phyloP scores from a whole-genome alignment of 2,113 vertebrate species.

The Aegypius monachus region DNA sequence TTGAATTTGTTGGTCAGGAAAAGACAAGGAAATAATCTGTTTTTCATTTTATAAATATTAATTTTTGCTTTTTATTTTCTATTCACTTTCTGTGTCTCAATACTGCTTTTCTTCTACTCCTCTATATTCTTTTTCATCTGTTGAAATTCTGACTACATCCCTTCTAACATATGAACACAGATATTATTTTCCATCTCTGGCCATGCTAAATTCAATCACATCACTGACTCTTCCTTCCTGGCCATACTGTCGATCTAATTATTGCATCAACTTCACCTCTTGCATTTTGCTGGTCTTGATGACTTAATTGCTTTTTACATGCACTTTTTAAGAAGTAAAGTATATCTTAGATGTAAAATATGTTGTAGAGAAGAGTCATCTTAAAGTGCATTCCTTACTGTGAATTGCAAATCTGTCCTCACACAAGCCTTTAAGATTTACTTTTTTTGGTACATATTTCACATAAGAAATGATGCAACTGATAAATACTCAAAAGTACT shows the following conservation, averaged over 20 bases:
- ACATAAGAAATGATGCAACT: neutral
- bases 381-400: neutral
- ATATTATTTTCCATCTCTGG: neutral
- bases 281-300: neutral
- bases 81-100: neutral
- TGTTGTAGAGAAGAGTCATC: neutral
- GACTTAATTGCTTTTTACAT: neutral
- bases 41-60: neutral
- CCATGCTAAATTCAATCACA: neutral
- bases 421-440: neutral
- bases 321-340: accelerated
- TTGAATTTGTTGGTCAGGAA: neutral
- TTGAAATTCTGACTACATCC: neutral
- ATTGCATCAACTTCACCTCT: neutral
- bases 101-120: neutral
- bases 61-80: neutral
- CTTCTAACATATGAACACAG: neutral
- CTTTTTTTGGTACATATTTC: neutral
- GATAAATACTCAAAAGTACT: neutral
- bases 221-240: neutral
- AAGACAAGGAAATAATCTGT: neutral
- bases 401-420: neutral
- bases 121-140: neutral
- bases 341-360: neutral
- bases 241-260: neutral